These are phyloP conservation scores for Trachelus tabidus DNA, from an alignment of 2,888 invertebrate species.

Conservation along the genomic window DNA sequence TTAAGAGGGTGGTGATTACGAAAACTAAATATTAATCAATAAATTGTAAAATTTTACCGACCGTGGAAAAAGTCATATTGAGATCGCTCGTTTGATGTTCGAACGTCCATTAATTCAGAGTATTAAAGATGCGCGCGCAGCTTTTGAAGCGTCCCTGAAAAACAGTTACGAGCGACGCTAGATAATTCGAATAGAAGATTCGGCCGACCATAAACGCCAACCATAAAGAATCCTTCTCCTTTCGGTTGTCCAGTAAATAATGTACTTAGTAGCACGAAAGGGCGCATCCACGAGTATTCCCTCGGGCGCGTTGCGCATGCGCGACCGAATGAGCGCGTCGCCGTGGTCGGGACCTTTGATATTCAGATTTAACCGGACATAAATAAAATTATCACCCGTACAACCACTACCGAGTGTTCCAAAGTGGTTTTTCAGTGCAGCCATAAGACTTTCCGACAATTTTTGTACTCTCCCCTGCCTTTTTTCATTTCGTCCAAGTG, in stretches of 20 bases:
- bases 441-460: background rate
- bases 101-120: background rate
- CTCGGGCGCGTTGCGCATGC: constrained; percentile 11
- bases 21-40: background rate
- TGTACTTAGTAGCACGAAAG: constrained; percentile 1
- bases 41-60: background rate
- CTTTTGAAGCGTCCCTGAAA: background rate
- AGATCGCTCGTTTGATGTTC: background rate
- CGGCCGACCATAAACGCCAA: constrained; percentile 1
- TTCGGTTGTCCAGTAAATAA: constrained; percentile 4
- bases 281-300: background rate
- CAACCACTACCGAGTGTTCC: background rate
- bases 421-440: background rate
- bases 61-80: background rate
- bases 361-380: constrained; percentile 18
- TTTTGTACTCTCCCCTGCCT: background rate
- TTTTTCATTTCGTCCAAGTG: background rate
- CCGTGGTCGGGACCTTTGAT: constrained; percentile 19
- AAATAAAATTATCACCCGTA: constrained; percentile 21
- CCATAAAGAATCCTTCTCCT: constrained; percentile 3
- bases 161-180: background rate
- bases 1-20: background rate
- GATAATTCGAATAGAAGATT: background rate
- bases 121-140: background rate
- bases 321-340: background rate